Conservation (phyloP, 2,888 invertebrate species). For the Acronicta aceris region DNA sequence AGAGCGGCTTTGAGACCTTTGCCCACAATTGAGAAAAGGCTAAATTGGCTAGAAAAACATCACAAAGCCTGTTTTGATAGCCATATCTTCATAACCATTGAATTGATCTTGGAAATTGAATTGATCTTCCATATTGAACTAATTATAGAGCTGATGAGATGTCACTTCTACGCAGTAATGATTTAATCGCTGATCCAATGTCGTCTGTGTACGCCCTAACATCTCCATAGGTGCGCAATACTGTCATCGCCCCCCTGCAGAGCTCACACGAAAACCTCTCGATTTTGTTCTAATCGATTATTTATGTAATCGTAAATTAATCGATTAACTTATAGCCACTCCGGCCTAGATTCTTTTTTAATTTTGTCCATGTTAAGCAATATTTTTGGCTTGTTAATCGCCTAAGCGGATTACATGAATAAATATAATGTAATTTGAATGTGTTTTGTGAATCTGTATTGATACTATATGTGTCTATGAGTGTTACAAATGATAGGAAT, state of each 20-base stretch:
- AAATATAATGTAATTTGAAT: slow-evolving; percentile 54
- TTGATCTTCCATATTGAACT: too few species aligned
- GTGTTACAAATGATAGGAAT: slow-evolving; percentile 35
- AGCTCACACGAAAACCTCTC: slow-evolving; percentile 61
- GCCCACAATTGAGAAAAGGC: too few species aligned
- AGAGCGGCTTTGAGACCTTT: too few species aligned
- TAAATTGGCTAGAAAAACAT: too few species aligned
- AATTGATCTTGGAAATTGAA: too few species aligned
- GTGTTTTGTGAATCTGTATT: slow-evolving; percentile 35
- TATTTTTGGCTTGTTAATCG: slow-evolving; percentile 55
- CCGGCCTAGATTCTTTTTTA: slow-evolving; percentile 68
- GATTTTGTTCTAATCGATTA: slow-evolving; percentile 74
- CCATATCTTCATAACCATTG: too few species aligned
- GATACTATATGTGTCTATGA: slow-evolving; percentile 33
- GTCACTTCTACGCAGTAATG: too few species aligned
- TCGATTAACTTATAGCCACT: slow-evolving; percentile 67
- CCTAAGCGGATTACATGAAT: slow-evolving; percentile 56
- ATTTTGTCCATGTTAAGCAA: slow-evolving; percentile 61
- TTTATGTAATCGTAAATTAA: slow-evolving; percentile 71
- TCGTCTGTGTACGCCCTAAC: slow-evolving; percentile 22
- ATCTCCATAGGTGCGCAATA: slow-evolving; percentile 34
- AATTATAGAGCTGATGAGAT: too few species aligned
- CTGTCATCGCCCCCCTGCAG: slow-evolving; percentile 50
- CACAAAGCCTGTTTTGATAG: too few species aligned
- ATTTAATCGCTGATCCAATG: not conserved